Base-by-base conservation (phyloP, 1,140 invertebrate species). In the Hestina assimilis region DNA sequence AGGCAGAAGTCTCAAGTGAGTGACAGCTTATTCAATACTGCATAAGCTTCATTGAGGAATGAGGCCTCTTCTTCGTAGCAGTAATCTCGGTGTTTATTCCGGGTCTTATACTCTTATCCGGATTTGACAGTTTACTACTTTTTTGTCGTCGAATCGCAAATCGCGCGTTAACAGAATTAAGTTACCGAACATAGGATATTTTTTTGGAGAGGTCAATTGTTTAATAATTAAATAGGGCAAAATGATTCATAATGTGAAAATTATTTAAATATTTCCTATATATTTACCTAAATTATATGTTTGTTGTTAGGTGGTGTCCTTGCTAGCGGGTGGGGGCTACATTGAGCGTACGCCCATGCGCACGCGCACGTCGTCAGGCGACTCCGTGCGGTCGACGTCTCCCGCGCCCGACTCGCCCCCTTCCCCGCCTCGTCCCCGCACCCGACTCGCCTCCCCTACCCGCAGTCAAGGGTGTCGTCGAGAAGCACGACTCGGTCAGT, bases 401-500 rank as follows among this genome's bases (percentile, higher is more conserved):
- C 92, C 89, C 28, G 90, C 90, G 3, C 92, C 92, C 0, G 89
- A 90, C 42, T 92, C 92, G 0, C 90, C 91, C 4, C 79, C 80
- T 8, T 83, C 84, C 80, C 82, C 14, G 73, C 75, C 33, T 60
- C 71, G 0, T 79, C 80, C 2, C 82, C 41, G 66, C 73, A 7
- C 78, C 80, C n/a, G 72, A 75, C 59, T 55, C 72, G 3, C 79
- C 81, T 0, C 92, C 89, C 40, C 91, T 90, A 7, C 92, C 93
- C 9, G 89, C 93, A 70, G 92, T 96, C 14, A 95, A 95, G 73
- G 94, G 92, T 9, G 92, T 96, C 31, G 93, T 96, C 2, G 93
- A 95, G 71, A 95, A 96, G 70, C 92, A 92, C 31, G 95, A 95
- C 71, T 96, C 94, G 0, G 94, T 96, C 8, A 95, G 94, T 52